Evolutionary conservation across 2,797 vertebrate species (phyloP).

Genomic region (Buceros bicornis): DNA sequence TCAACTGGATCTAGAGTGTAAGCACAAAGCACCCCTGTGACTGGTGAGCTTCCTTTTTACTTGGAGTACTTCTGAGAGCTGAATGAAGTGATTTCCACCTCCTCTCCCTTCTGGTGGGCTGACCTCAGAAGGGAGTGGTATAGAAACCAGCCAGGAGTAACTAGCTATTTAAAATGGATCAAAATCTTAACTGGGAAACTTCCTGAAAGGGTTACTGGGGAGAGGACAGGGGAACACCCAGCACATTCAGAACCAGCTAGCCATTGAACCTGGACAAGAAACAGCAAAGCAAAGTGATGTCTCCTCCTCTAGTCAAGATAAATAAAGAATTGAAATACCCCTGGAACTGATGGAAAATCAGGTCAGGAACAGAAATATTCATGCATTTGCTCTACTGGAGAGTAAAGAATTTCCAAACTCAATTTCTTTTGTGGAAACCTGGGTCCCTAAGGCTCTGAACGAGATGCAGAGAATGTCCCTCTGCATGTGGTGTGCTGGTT

Average conservation of each 20-base stretch:
- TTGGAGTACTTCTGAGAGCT: slow-evolving; percentile 30
- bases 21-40: neutral
- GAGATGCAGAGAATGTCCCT: slow-evolving; percentile 50
- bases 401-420: slow-evolving; percentile 53
- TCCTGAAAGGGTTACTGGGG: neutral
- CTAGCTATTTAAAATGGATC: slow-evolving; percentile 19
- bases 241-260: slow-evolving; percentile 24
- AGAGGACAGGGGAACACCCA: slow-evolving; percentile 20
- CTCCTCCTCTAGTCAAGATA: slow-evolving; percentile 17
- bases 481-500: slow-evolving; percentile 61
- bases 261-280: slow-evolving; percentile 29
- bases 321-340: slow-evolving; percentile 44
- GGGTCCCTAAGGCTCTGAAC: slow-evolving; percentile 47
- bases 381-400: neutral
- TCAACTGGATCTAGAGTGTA: neutral
- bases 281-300: neutral
- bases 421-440: slow-evolving; percentile 62
- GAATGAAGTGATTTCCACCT: neutral
- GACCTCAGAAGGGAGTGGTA: slow-evolving; percentile 44
- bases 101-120: slow-evolving; percentile 32
- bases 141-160: slow-evolving; percentile 15
- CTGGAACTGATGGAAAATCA: slow-evolving; percentile 56
- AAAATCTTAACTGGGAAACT: neutral
- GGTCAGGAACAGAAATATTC: slow-evolving; percentile 59
- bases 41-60: slow-evolving; percentile 22